These are phyloP conservation scores for Tyto alba DNA, from an alignment of 2,113 vertebrate genomes.

Conservation along the genomic window DNA sequence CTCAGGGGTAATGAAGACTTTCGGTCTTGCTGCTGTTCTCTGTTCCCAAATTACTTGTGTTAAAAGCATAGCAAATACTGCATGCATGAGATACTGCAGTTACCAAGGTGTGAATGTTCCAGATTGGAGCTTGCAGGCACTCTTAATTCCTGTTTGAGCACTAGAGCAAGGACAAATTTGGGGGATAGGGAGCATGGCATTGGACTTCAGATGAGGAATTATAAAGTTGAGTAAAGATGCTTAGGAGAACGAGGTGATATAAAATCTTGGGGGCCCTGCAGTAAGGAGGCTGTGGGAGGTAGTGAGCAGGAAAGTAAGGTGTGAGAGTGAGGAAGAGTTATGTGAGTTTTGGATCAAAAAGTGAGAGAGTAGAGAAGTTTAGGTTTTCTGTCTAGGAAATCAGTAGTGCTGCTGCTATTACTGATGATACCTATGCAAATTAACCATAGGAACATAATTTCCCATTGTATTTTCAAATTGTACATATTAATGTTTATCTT, in stretches of 20 bases:
- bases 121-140: background rate
- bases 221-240: background rate
- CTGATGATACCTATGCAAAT: background rate
- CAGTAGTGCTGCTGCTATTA: background rate
- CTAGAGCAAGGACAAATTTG: background rate
- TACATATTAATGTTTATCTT: background rate
- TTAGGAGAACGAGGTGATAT: background rate
- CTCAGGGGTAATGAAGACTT: slow-evolving; percentile 76
- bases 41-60: background rate
- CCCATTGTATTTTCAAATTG: background rate
- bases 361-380: background rate
- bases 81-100: accelerated
- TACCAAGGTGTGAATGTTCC: background rate
- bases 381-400: background rate
- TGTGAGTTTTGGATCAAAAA: background rate
- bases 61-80: background rate
- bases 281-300: background rate
- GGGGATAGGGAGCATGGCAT: background rate
- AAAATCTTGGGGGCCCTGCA: background rate
- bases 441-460: background rate
- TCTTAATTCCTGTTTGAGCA: background rate
- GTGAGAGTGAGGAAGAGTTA: background rate
- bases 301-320: background rate
- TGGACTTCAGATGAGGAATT: background rate
- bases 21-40: background rate